These are phyloP conservation scores for Scaeva pyrastri DNA, from an alignment of 2,888 invertebrate species.

Conservation along the genomic window DNA sequence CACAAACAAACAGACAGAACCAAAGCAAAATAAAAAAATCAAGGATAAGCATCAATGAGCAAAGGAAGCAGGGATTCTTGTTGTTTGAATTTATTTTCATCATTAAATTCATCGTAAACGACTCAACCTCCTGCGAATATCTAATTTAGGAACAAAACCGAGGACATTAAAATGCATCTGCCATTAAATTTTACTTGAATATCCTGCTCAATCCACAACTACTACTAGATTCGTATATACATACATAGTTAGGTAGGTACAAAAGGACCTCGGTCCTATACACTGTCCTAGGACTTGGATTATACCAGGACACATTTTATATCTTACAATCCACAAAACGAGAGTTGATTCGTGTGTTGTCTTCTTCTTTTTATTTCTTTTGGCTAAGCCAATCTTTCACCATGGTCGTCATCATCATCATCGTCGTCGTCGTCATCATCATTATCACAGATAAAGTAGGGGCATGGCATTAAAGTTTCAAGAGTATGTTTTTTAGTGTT, in stretches of 20 bases:
- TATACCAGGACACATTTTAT: not conserved
- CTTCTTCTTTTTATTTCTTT: not conserved
- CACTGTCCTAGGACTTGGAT: too few species aligned
- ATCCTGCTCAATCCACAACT: constrained; percentile 28
- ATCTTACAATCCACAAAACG: constrained; percentile 14
- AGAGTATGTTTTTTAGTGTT: constrained; percentile 46
- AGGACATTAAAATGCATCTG: constrained; percentile 58
- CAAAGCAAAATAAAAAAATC: constrained; percentile 17
- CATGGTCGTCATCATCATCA: constrained; percentile 1
- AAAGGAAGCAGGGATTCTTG: not conserved
- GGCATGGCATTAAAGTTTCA: constrained; percentile 46
- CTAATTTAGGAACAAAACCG: constrained; percentile 43
- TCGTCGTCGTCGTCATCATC: constrained; percentile 7
- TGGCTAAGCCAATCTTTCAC: constrained; percentile 33
- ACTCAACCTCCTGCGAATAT: constrained; percentile 29
- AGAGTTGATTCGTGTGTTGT: not conserved
- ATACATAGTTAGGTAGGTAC: too few species aligned
- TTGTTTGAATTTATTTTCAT: constrained; percentile 39
- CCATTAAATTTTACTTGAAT: constrained; percentile 51
- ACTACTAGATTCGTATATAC: not conserved
- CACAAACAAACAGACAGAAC: not conserved
- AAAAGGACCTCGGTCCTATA: too few species aligned
- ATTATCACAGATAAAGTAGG: constrained; percentile 6
- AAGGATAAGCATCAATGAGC: not conserved
- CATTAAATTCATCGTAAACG: constrained; percentile 45